These are phyloP conservation scores for Batillaria attramentaria DNA, from an alignment of 1,140 invertebrate genomes.

Conservation along the genomic window DNA sequence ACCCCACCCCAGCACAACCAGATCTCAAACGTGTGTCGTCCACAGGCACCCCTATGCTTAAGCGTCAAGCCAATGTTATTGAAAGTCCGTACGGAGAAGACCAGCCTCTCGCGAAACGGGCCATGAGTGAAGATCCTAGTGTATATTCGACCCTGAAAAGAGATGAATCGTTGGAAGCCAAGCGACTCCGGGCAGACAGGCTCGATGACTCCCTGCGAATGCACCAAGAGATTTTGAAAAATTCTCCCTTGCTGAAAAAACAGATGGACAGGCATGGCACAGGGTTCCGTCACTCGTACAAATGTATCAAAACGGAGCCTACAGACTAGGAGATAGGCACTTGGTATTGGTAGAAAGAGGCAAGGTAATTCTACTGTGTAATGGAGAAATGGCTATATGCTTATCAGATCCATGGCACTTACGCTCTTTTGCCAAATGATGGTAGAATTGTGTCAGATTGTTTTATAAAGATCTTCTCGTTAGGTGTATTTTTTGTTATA, in stretches of 20 bases:
- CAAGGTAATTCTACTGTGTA: too few relatives aligned
- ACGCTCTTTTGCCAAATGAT: too few relatives aligned
- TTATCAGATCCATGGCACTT: too few relatives aligned
- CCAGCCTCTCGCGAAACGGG: slow-evolving; percentile 20
- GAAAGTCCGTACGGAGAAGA: slow-evolving; percentile 28
- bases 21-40: slow-evolving; percentile 39
- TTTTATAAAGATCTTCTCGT: too few relatives aligned
- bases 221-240: slow-evolving; percentile 44
- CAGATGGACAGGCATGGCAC: slow-evolving; percentile 38
- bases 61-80: slow-evolving; percentile 35
- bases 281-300: slow-evolving; percentile 41
- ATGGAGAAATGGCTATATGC: too few relatives aligned
- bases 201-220: slow-evolving; percentile 36
- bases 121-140: slow-evolving; percentile 22
- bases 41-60: slow-evolving; percentile 36
- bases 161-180: slow-evolving; percentile 34
- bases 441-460: too few relatives aligned
- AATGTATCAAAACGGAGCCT: slow-evolving; percentile 39
- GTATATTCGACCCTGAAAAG: slow-evolving; percentile 20
- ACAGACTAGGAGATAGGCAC: too few relatives aligned
- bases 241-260: slow-evolving; percentile 42
- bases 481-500: too few relatives aligned
- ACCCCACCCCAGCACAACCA: slow-evolving; percentile 2
- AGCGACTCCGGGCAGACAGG: slow-evolving; percentile 32
- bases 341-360: too few relatives aligned